phyloP scores from a whole-genome alignment of 2,888 invertebrate genomes.

The Tillus elongatus region DNA sequence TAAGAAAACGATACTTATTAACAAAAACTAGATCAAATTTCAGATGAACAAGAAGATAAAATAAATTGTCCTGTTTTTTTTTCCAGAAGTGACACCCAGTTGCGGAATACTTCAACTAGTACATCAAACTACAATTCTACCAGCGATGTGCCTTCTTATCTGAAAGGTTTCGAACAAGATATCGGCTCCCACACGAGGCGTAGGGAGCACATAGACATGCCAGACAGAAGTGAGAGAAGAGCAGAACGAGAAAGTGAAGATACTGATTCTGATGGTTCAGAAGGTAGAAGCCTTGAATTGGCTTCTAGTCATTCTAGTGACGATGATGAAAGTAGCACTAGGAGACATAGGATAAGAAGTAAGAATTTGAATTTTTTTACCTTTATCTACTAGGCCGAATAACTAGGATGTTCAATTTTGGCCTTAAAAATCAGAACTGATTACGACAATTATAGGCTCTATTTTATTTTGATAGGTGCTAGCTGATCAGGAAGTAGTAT shows the following conservation, averaged over 20 bases:
- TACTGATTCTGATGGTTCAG: conserved; percentile 70
- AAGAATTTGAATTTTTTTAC: no score
- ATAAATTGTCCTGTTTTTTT: not conserved
- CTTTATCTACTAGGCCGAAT: no score
- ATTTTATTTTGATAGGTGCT: no score
- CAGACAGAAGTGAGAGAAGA: conserved; percentile 32
- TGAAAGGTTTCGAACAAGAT: conserved; percentile 56
- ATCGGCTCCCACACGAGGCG: conserved; percentile 47
- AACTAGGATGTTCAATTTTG: no score
- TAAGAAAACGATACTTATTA: not conserved
- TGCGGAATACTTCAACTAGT: conserved; percentile 75
- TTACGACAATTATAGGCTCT: no score
- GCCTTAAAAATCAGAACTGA: no score
- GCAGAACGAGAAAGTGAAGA: conserved; percentile 48
- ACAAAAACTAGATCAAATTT: no score
- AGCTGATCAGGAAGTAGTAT: no score
- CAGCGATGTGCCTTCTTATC: conserved; percentile 66
- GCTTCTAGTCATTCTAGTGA: conserved; percentile 95
- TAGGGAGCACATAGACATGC: conserved; percentile 28
- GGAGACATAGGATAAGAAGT: conserved; percentile 34
- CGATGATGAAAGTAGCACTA: conserved; percentile 60
- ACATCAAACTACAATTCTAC: conserved; percentile 81
- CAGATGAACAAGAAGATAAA: no score
- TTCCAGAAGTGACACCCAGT: conserved; percentile 68
- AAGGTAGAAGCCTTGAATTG: conserved; percentile 75